phyloP scores from a whole-genome alignment of 2,888 invertebrate genomes.

The Ephialtes manifestator region DNA sequence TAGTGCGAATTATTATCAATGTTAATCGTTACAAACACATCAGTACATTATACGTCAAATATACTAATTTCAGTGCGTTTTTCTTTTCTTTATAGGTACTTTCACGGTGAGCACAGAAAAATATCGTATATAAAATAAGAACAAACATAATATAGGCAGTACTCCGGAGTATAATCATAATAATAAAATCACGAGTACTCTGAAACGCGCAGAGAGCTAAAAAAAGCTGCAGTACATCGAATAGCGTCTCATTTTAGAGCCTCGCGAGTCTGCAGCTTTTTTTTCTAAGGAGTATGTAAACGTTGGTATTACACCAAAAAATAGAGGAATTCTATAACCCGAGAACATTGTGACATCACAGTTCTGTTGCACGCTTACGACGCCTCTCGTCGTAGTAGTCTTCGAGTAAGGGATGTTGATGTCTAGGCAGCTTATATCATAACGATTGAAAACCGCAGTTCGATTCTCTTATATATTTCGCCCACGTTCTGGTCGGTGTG shows the following conservation, averaged over 20 bases:
- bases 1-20: not conserved
- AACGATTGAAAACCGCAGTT: constrained; percentile 86
- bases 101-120: not conserved
- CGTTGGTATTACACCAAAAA: not conserved
- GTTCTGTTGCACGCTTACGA: constrained; percentile 62
- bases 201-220: not conserved
- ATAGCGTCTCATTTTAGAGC: not conserved
- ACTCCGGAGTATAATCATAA: not conserved
- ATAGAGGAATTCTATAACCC: constrained; percentile 13
- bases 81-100: not conserved
- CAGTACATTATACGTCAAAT: not conserved
- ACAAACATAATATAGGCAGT: constrained; percentile 12
- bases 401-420: constrained; percentile 73
- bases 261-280: constrained; percentile 6
- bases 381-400: constrained; percentile 56
- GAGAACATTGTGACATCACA: constrained; percentile 63
- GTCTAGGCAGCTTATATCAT: constrained; percentile 78
- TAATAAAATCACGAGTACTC: constrained; percentile 6
- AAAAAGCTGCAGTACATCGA: not conserved
- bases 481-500: constrained; percentile 90
- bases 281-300: constrained; percentile 9
- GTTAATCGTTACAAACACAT: not conserved
- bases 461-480: constrained; percentile 90
- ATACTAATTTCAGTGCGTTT: constrained; percentile 5
- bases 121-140: constrained; percentile 20